Evolutionary conservation across 2,888 invertebrate genomes (phyloP), one percentile per base, ranked within the genome.

Genomic region (Leistus spinibarbis): DNA sequence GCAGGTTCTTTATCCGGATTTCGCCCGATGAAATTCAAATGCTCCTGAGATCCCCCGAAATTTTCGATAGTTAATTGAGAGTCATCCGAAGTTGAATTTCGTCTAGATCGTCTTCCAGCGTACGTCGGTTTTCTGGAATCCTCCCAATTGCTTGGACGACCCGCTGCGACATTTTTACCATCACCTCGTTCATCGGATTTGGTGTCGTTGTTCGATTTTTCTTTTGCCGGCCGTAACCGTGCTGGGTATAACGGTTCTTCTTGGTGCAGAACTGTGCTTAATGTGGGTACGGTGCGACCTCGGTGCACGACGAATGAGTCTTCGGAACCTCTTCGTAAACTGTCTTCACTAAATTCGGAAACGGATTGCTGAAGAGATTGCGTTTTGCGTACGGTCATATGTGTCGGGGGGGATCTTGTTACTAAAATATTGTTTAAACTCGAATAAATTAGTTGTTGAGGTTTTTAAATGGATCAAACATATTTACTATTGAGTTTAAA

Each of bases 31-130:
- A 94, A 93, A 86, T 95, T 94, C 80, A 96, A 85, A 80, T 95
- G 92, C 85, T 96, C 96, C 87, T 95, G 95, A 79, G 95, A 95
- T 75, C 96, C 96, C 64, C 96, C 96, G 85, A 96, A 96, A 87
- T 96, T 96, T 87, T 96, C 96, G 72, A 96, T 93, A 0, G 96
- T 96, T 79, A 96, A 88, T 85, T 96, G 95, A 40, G 95, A 95
- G 83, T 96, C 96, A 83, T 96, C 96, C 77, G 91, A 90, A 67
- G 94, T 89, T 79, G 95, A 96, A 83, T 95, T 95, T 77, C 95
- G 89, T 17, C 96, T 89, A 63, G 95, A 96, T 63, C 96, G 89
- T 2, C 95, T 90, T 63, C 95, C 96, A 73, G 94, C 95, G 86
- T 92, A 95, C 76, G 90, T 90, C 65, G 89, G 89, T 83, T 91